Conservation (phyloP, 1,140 invertebrate genomes). For the Drosophila aff. region DNA sequence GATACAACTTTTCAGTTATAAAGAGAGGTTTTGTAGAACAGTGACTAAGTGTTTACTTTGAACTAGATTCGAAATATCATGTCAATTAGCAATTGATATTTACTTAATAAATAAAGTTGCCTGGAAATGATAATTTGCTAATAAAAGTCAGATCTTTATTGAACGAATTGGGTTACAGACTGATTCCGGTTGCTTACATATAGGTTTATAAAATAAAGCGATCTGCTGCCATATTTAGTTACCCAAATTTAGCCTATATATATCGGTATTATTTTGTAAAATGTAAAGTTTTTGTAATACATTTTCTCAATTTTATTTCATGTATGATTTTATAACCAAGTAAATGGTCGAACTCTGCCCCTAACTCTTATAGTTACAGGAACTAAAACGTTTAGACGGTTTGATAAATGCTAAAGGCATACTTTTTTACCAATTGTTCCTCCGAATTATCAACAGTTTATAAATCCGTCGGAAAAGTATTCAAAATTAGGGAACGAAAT, state of each 20-base stretch:
- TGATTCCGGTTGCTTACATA: neutral
- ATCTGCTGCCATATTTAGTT: neutral
- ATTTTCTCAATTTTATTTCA: too few relatives aligned
- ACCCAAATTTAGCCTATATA: too few relatives aligned
- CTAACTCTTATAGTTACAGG: neutral
- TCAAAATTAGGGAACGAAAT: neutral
- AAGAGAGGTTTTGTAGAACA: neutral
- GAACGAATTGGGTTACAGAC: slow-evolving; percentile 13
- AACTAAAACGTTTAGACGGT: neutral
- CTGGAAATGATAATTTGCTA: slow-evolving; percentile 17
- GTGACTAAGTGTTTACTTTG: slow-evolving; percentile 57
- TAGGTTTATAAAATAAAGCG: neutral
- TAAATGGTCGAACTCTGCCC: neutral
- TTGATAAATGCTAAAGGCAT: neutral
- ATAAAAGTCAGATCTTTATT: slow-evolving; percentile 53
- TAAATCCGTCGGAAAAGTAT: neutral
- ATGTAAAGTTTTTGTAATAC: too few relatives aligned
- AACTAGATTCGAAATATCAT: slow-evolving; percentile 35
- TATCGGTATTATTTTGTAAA: too few relatives aligned
- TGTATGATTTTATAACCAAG: neutral
- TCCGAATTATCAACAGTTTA: neutral
- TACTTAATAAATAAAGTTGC: slow-evolving; percentile 23
- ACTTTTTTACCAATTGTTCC: neutral
- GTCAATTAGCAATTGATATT: slow-evolving; percentile 56
- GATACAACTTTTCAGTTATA: slow-evolving; percentile 11